Conservation (phyloP, 2,888 invertebrate species). For the Nymphalis polychloros region DNA sequence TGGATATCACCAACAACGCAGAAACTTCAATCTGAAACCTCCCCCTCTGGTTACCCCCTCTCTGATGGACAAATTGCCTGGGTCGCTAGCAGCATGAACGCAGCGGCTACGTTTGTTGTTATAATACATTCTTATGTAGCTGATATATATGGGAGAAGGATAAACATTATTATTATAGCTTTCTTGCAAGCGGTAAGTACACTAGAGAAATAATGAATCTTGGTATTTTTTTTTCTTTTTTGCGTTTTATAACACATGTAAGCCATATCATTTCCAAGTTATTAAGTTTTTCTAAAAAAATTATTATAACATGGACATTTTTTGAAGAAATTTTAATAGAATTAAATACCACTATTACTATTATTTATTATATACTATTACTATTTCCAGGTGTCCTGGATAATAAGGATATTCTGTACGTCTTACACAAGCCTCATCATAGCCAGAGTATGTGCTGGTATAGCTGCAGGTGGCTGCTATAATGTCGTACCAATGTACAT, state of each 20-base stretch:
- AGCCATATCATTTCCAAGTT: too few species aligned
- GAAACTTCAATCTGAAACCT: constrained; percentile 52
- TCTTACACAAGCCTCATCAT: constrained; percentile 48
- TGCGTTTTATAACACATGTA: too few species aligned
- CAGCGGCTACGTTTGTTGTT: constrained; percentile 62
- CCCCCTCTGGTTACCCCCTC: constrained; percentile 54
- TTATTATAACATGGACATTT: neutral
- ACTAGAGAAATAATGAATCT: too few species aligned
- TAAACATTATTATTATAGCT: constrained; percentile 62
- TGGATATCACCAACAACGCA: constrained; percentile 68
- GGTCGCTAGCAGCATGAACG: constrained; percentile 63
- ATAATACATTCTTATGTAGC: constrained; percentile 61
- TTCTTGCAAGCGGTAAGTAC: constrained; percentile 69
- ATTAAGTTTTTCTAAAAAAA: too few species aligned
- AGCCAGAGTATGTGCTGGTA: constrained; percentile 51
- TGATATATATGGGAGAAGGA: constrained; percentile 68
- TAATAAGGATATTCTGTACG: constrained; percentile 54
- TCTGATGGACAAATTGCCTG: constrained; percentile 57
- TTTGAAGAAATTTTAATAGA: neutral
- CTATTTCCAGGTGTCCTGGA: constrained; percentile 59
- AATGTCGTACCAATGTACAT: constrained; percentile 56
- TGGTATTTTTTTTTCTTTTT: too few species aligned
- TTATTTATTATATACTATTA: too few species aligned
- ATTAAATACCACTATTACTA: too few species aligned
- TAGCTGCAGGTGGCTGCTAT: constrained; percentile 54